phyloP scores from a whole-genome alignment of 2,888 invertebrate genomes.

The Pristionchus exspectatus region DNA sequence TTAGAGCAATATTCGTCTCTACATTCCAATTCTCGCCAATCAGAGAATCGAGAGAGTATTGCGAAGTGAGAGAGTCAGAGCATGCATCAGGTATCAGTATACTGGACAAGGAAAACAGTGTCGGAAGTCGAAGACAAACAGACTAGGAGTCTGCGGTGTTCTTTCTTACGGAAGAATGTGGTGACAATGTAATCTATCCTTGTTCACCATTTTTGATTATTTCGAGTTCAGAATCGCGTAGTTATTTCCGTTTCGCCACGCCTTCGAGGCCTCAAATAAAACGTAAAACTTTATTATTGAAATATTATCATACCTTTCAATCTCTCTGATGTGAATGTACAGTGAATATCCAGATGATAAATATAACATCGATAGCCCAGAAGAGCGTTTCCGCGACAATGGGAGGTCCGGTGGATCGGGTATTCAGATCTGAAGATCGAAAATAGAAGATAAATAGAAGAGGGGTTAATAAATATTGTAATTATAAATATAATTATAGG shows the following conservation, averaged over 20 bases:
- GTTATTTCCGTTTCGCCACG: background rate
- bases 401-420: background rate
- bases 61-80: too few relatives aligned
- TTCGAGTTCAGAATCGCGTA: background rate
- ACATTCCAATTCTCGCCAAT: too few relatives aligned
- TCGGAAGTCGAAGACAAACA: too few relatives aligned
- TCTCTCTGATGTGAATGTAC: background rate
- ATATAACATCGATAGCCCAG: background rate
- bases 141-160: too few relatives aligned
- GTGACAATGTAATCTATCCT: too few relatives aligned
- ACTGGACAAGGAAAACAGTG: too few relatives aligned
- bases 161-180: too few relatives aligned
- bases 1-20: too few relatives aligned
- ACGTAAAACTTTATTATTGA: background rate
- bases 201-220: background rate
- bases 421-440: background rate
- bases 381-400: background rate
- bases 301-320: background rate
- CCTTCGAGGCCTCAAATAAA: background rate
- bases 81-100: too few relatives aligned
- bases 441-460: too few relatives aligned
- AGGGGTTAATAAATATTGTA: too few relatives aligned
- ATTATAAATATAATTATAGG: background rate
- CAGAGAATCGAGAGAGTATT: too few relatives aligned
- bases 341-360: background rate